Evolutionary conservation across 2,888 invertebrate genomes (phyloP), one percentile per base, ranked within the genome.

Genomic region (Habroteleia sp.): DNA sequence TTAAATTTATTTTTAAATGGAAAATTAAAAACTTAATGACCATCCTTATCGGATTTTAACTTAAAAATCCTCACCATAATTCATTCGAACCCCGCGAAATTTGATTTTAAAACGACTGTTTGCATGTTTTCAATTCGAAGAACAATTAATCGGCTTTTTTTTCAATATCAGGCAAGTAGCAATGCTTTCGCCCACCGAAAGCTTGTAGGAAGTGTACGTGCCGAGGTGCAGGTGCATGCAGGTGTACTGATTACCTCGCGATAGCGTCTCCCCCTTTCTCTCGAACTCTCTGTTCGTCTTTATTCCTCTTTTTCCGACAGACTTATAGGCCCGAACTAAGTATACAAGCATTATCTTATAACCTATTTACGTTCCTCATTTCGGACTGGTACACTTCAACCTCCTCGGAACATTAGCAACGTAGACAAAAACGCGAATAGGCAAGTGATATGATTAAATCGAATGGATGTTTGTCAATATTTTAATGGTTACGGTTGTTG

Each of bases 241-340:
- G 71, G 71, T 75, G 75, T 56, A 60, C 58, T 71, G 75, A 75
- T 75, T 65, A 54, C 60, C 13, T 5, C n/a, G 14, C 44, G 54
- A 74, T 74, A 69, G 29, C 35, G 3, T 17, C 14, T 14, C 71
- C 48, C 31, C 48, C 62, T 60, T 68, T 48, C 56, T 62, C 35
- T 46, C 7, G 3, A 7, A 20, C 33, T 37, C 35, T 27, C 8
- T 20, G n/a, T 50, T 17, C 11, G 10, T 71, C 54, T 48, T 27
- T 17, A 20, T 69, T 16, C 29, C 7, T 23, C 60, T 39, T 62
- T 33, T 54, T 41, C 13, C 42, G 27, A 16, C 39, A 60, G 54
- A 56, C 17, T 33, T 48, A 13, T 13, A 33, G 2, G n/a, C 13
- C 39, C 25, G 17, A 7, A 37, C 10, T 60, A 37, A 14, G 11